Percentiles rank a stretch among this genome's conserved stretches.
Conservation (phyloP, 2,113 vertebrate genomes). For the Charina bottae region DNA sequence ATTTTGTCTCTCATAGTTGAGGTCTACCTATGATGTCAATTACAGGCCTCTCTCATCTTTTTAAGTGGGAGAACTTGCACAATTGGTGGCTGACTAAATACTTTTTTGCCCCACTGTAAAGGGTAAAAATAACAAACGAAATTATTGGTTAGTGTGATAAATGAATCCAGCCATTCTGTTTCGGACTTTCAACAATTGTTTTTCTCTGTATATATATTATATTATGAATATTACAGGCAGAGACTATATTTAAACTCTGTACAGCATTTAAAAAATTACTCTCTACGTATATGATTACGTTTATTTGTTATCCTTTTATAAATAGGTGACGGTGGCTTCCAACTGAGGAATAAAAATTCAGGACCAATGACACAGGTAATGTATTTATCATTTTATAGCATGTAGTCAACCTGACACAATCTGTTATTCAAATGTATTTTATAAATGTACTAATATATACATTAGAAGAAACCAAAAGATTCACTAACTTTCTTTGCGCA, state of each 20-base stretch:
- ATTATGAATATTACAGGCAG: neutral
- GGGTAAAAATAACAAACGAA: neutral
- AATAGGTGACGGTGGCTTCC: conserved; percentile 54
- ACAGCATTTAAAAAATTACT: neutral
- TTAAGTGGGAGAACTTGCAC: too few relatives aligned
- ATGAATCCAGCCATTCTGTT: neutral
- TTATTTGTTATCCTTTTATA: neutral
- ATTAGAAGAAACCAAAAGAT: neutral
- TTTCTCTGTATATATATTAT: neutral
- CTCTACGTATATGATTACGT: neutral
- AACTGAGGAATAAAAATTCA: conserved; percentile 64
- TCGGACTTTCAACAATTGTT: neutral
- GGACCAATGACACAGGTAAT: conserved; percentile 77
- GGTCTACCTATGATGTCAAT: too few relatives aligned
- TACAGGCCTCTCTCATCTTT: too few relatives aligned
- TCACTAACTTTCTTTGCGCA: neutral
- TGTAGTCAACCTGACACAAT: neutral
- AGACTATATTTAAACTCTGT: neutral
- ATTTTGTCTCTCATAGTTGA: too few relatives aligned
- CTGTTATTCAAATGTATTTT: neutral
- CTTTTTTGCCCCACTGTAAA: too few relatives aligned
- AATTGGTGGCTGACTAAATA: too few relatives aligned
- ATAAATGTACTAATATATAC: neutral
- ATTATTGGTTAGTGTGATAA: neutral
- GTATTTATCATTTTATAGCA: neutral